Base-by-base conservation (phyloP, 2,113 vertebrate genomes). In the Nanorana parkeri region DNA sequence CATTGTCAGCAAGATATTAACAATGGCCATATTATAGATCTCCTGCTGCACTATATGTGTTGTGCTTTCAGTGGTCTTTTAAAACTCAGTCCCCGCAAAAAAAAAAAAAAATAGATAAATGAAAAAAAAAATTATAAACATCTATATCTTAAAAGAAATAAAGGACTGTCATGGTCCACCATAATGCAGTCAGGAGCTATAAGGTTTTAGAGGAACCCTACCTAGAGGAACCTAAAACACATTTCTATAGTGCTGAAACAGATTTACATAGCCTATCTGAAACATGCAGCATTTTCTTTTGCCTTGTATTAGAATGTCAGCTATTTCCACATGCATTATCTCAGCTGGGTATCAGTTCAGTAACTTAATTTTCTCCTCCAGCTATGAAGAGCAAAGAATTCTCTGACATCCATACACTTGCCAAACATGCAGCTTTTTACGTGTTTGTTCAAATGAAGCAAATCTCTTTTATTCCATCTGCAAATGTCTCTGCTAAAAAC, bases 291-390 rank as follows among this genome's bases (percentile, higher is more conserved):
- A 23, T 28, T 29, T 60, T 75, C 23, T 19, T 54, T 54, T 73
- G 68, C 58, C 68, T 73, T 73, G 79, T 73, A 60, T 73, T 72
- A 21, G 28, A 72, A 24, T 71, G 41, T 36, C 36, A 54, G 47
- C 73, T 81, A 55, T 19, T 61, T 71, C 63, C 67, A 80, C 54
- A 61, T 80, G 67, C 61, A 28, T 69, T 72, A 61, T 73, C 79
- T 73, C 79, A 73, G 68, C 78, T 80, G 78, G 68, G 23, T 20
- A 63, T 63, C 78, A 80, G 78, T 72, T 63, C 68, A 52, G 78
- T 72, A 65, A 73, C 58, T 81, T 73, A 64, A 81, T 81, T 73
- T 73, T 32, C 51, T 65, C 68, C 36, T 79, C 64, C 77, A 54
- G 77, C 77, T 79, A 79, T 3, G 29, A 68, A 68, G 13, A 67